A percentile compares a stretch with the other conserved stretches of the same genome.
Conservation (phyloP, 2,797 vertebrate species). For the Myiotriccus ornatus region DNA sequence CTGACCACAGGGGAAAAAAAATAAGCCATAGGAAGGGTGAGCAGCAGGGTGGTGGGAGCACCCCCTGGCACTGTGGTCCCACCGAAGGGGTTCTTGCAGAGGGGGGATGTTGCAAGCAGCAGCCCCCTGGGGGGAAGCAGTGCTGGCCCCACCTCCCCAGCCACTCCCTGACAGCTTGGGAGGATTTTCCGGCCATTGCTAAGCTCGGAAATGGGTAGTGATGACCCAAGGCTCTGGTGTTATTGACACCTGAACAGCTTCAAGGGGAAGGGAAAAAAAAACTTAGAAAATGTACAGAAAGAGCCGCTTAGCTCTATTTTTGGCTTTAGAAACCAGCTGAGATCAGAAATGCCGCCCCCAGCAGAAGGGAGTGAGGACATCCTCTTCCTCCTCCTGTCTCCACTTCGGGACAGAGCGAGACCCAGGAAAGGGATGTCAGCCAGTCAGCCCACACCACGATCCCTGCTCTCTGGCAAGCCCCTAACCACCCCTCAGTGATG, state of each 20-base stretch:
- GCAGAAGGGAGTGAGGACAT: accelerated
- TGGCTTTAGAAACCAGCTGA: constrained; percentile 8
- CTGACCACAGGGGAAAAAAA: background rate
- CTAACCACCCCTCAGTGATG: accelerated
- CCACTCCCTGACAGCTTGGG: accelerated
- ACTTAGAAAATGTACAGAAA: background rate
- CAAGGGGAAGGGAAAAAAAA: background rate
- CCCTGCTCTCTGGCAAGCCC: accelerated
- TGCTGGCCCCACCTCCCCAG: background rate
- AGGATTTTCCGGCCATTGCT: background rate
- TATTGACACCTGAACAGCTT: constrained; percentile 49
- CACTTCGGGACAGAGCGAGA: accelerated
- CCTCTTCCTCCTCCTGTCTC: background rate
- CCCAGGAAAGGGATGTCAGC: background rate
- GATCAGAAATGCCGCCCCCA: background rate
- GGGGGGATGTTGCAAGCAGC: background rate
- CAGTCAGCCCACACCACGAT: accelerated
- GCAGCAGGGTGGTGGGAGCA: background rate
- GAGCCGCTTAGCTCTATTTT: constrained; percentile 10
- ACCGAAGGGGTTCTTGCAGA: background rate
- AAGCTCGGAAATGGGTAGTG: background rate
- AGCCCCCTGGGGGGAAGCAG: background rate
- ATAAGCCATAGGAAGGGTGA: background rate
- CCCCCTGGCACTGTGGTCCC: accelerated
- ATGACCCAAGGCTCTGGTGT: background rate